Evolutionary conservation across 1,140 invertebrate genomes (phyloP), one percentile per base, ranked within the genome.

Genomic region (Saccostrea cuccullata): DNA sequence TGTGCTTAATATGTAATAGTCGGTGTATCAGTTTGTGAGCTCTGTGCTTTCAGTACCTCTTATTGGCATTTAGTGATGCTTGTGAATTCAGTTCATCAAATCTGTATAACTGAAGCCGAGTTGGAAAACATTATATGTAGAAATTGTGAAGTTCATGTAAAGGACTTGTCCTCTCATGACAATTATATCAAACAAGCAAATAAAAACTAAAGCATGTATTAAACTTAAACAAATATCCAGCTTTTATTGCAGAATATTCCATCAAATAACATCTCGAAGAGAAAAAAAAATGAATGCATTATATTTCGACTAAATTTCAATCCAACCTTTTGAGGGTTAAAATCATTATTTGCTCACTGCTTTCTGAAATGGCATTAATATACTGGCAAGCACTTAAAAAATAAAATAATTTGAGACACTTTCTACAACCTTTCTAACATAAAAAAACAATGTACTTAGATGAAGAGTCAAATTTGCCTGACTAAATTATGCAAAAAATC

Each of bases 171-270:
- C 47, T 6, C 47, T 47, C 47, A 47, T 9, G 0, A 47, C 47
- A 47, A 9, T 5, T 47, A 47, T 47, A 47, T 47, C 5, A 47
- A 9, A 2, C 47, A 47, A 5, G 9, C 47, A 6, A 47, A 47
- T 11, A 47, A 47, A 47, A 47, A 47, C 47, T 47, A 36, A 40
- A 1, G 11, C 26, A 77, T 77, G 15, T 30, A 15, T 77, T 30
- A 77, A 77, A 77, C 70, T 77, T 77, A 30, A 77, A 77, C 70
- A 77, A 47, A 77, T 77, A 77, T 77, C 70, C 70, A 77, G 70
- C 26, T 36, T 77, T 77, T 77, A 77, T 77, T 77, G 70, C 70
- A 77, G 70, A 77, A 36, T 77, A 77, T 30, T 77, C 26, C 8
- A 77, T 77, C 70, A 77, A 77, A 77, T 77, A 77, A 77, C 70